phyloP scores from a whole-genome alignment of 2,888 invertebrate genomes.

The Tuta absoluta region DNA sequence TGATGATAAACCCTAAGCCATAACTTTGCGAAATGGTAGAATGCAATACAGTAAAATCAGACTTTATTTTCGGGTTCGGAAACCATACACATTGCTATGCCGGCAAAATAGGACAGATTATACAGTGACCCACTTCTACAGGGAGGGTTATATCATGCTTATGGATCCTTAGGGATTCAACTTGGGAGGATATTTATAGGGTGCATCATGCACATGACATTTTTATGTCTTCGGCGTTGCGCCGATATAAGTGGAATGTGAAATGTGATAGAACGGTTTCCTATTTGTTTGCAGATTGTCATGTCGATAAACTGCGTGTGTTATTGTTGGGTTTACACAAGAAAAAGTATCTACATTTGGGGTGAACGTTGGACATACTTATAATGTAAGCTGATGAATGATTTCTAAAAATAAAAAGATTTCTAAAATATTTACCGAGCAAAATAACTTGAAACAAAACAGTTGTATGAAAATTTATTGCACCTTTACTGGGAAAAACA shows the following conservation, averaged over 20 bases:
- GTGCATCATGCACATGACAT: slow-evolving; percentile 79
- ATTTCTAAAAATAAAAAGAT: too few relatives aligned
- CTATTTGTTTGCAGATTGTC: slow-evolving; percentile 49
- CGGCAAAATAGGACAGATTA: slow-evolving; percentile 50
- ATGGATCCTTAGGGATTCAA: slow-evolving; percentile 63
- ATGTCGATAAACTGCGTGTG: neutral
- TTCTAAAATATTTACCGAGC: too few relatives aligned
- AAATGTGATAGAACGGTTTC: slow-evolving; percentile 41
- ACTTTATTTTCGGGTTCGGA: slow-evolving; percentile 47
- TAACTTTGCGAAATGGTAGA: slow-evolving; percentile 12
- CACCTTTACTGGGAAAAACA: too few relatives aligned
- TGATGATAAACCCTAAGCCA: neutral
- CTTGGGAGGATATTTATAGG: slow-evolving; percentile 65
- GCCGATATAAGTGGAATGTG: slow-evolving; percentile 62
- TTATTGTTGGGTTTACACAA: neutral
- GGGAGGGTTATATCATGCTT: slow-evolving; percentile 71
- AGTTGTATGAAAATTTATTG: too few relatives aligned
- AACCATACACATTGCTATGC: slow-evolving; percentile 45
- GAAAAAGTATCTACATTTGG: neutral
- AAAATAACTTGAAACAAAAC: too few relatives aligned
- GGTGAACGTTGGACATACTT: neutral
- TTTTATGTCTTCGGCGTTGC: slow-evolving; percentile 76
- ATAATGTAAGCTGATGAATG: too few relatives aligned
- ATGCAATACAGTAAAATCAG: slow-evolving; percentile 25
- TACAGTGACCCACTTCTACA: slow-evolving; percentile 76